These are phyloP conservation scores for Tapirus indicus DNA, from an alignment of 2,797 vertebrate genomes.

Conservation along the genomic window DNA sequence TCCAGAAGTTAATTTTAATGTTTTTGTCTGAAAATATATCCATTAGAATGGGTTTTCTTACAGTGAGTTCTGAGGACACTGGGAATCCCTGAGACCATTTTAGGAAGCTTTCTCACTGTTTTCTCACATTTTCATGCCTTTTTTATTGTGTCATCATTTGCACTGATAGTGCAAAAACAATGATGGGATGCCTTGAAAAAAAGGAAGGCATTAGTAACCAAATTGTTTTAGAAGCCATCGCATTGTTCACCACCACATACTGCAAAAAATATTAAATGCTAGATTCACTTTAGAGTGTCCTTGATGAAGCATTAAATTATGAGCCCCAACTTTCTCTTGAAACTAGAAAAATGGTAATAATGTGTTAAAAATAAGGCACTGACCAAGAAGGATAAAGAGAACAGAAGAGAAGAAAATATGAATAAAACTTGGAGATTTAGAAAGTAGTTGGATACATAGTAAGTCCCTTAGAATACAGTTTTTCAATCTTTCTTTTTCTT, in stretches of 20 bases:
- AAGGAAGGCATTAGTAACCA: background rate
- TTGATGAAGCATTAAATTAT: background rate
- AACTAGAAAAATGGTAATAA: background rate
- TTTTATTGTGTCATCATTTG: background rate
- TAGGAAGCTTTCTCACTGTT: background rate
- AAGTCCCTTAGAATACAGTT: background rate
- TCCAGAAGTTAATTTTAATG: background rate
- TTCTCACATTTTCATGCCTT: background rate
- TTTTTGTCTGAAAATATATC: background rate
- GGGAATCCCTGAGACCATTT: background rate
- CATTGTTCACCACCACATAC: background rate
- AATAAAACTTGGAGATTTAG: background rate
- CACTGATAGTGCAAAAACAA: background rate
- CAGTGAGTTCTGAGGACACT: background rate
- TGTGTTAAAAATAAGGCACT: background rate
- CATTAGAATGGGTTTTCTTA: background rate
- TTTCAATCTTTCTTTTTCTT: background rate
- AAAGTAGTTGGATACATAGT: background rate
- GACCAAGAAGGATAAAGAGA: background rate
- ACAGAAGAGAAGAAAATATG: background rate
- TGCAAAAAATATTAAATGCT: background rate
- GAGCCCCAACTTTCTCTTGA: background rate
- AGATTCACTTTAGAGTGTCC: background rate
- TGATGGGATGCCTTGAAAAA: background rate
- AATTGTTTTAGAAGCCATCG: background rate